These are phyloP conservation scores for Caenorhabditis virilis DNA, from an alignment of 2,888 invertebrate species.

Conservation along the genomic window DNA sequence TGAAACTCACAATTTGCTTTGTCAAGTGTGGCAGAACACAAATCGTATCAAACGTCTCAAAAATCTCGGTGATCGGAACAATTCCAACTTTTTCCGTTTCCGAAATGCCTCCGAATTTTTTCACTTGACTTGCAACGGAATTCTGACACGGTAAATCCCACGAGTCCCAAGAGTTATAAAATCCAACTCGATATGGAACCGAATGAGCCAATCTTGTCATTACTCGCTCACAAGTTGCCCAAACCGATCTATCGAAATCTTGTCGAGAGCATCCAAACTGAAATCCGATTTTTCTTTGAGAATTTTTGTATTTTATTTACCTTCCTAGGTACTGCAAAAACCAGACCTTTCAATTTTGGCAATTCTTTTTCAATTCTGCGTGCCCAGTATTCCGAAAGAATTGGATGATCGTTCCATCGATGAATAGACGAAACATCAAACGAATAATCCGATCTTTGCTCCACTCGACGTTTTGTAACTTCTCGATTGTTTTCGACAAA, in stretches of 20 bases:
- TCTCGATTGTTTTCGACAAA: slow-evolving; percentile 16
- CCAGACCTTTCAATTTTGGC: slow-evolving; percentile 32
- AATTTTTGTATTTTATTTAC: slow-evolving; percentile 5
- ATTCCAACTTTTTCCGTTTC: slow-evolving; percentile 32
- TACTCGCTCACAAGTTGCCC: slow-evolving; percentile 44
- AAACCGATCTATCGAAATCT: slow-evolving; percentile 25
- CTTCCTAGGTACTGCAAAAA: slow-evolving; percentile 46
- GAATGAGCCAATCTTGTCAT: slow-evolving; percentile 27
- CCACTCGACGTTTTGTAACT: slow-evolving; percentile 25
- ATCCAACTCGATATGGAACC: slow-evolving; percentile 52
- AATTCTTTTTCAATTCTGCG: slow-evolving; percentile 19
- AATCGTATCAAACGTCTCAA: slow-evolving; percentile 55
- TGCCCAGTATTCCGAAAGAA: slow-evolving; percentile 42
- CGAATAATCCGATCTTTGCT: slow-evolving; percentile 39
- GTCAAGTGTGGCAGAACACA: slow-evolving; percentile 46
- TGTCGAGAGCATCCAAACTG: slow-evolving; percentile 27
- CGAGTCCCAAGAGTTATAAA: slow-evolving; percentile 53
- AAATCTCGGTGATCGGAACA: slow-evolving; percentile 51
- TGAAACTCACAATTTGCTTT: slow-evolving; percentile 37
- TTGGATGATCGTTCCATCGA: slow-evolving; percentile 49
- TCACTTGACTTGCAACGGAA: slow-evolving; percentile 23
- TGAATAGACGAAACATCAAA: slow-evolving; percentile 41
- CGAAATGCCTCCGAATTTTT: slow-evolving; percentile 19
- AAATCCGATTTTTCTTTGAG: slow-evolving; percentile 1
- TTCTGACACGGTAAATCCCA: slow-evolving; percentile 31